Evolutionary conservation across 2,888 invertebrate species (phyloP), one percentile per base, ranked within the genome.

Genomic region (Tetropium fuscum): DNA sequence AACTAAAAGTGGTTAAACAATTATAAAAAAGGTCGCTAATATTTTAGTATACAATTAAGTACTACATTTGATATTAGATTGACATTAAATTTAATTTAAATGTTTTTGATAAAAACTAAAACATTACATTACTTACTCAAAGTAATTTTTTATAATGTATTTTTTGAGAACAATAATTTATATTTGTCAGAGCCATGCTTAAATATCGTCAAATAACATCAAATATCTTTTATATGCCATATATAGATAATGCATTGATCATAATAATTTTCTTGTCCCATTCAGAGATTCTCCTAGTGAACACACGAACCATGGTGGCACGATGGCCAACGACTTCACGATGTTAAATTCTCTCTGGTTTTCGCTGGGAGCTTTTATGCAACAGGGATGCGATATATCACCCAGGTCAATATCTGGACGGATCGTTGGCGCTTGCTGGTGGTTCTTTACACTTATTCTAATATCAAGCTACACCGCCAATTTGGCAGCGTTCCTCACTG

Each of bases 381-480:
- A 98, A 83, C 98, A 98, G 84, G 98, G 98, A 61, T 95, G 96
- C 77, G 98, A 98, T 82, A 92, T 97, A 63, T 93, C 96, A 56
- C 98, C 98, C 10, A 72, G 77, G 59, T 78, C 77, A 2, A 87
- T 95, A 69, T 95, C 95, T 0, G 96, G 96, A 2, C 87, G 99
- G 60, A 97, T 98, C 73, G 98, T 98, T 1, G 97, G 97, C 36
- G 94, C 95, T 32, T 97, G 98, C 1, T 99, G 98, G 98, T 99
- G 98, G 98, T 98, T 98, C 83, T 99, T 99, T 83, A 98, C 98
- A 0, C 86, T 99, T 63, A 98, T 99, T 76, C 87, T 98, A 56
- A 96, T 98, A 66, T 98, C 98, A 53, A 98, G 98, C 15, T 99
- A 99, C 82, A 99, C 99, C 40, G 99, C 99, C 60, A 99, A 99